Evolutionary conservation across 2,888 invertebrate genomes (phyloP).

Genomic region (Drosophila trichaetosa): DNA sequence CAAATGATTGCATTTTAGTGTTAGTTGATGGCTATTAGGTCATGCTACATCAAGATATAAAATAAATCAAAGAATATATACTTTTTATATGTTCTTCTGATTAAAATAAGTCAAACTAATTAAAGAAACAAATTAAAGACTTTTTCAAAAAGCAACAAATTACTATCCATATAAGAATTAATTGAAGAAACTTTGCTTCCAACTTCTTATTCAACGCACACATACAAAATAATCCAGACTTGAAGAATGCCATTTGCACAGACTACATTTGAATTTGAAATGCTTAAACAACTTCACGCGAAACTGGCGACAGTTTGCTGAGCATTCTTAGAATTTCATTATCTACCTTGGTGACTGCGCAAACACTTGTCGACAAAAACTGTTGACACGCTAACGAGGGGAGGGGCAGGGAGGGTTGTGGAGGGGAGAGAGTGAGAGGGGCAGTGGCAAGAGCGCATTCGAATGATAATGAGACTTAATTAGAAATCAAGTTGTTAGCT

Average conservation of each 20-base stretch:
- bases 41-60: neutral
- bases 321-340: conserved; percentile 36
- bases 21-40: conserved; percentile 8
- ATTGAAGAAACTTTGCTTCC: neutral
- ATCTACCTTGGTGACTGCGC: conserved; percentile 22
- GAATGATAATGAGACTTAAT: conserved; percentile 64
- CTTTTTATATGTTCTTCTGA: neutral
- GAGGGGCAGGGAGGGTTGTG: neutral
- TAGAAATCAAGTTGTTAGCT: conserved; percentile 60
- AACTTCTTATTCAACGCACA: neutral
- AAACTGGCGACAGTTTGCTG: conserved; percentile 38
- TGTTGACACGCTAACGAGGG: conserved; percentile 26
- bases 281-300: conserved; percentile 30
- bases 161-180: neutral
- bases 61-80: neutral
- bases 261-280: conserved; percentile 28
- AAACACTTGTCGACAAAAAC: conserved; percentile 35
- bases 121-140: neutral
- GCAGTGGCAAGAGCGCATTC: neutral
- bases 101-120: neutral
- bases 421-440: neutral
- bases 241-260: conserved; percentile 2
- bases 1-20: conserved; percentile 68
- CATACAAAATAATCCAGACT: neutral
- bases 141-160: neutral